Base-by-base conservation (phyloP, 1,140 invertebrate genomes). In the Scylla paramamosain region DNA sequence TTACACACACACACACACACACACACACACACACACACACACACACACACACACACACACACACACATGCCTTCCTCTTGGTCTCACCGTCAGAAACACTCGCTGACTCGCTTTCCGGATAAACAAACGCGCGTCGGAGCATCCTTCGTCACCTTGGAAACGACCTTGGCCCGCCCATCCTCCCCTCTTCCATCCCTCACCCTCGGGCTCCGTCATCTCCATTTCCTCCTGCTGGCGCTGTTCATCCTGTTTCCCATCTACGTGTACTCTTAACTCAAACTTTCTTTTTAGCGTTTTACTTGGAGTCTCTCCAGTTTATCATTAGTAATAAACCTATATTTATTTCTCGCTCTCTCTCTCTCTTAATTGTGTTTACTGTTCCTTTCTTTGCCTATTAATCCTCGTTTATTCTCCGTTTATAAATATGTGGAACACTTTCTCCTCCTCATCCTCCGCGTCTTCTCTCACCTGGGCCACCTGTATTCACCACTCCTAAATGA, bases 1-100 rank as follows among this genome's bases (percentile, higher is more conserved):
- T n/a, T 31, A 89, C 87, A 89, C 87, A 89, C 87, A 89, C 87
- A 89, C 87, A 89, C 87, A 89, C 87, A 89, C 87, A 89, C 87
- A 89, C 87, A 89, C 87, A 89, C 87, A 89, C 87, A 89, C 87
- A 89, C 87, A 89, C 28, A 89, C 32, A 86, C 83, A 86, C 83
- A 86, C 83, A 86, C 83, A 86, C 4, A 77, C 67, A 77, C 67
- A 77, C 67, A 77, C 67, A 77, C 67, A n/a, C 67, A 77, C 25
- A 77, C 67, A 77, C 67, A 77, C 67, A 77, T n/a, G 20, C 52
- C 52, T 59, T 59, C 52, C 52, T 59, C 52, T 59, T 59, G 12
- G 52, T 59, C 52, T 59, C 16, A 59, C 52, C 52, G 52, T 59
- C 52, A 59, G 52, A 20, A 59, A 59, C 10, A 59, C 52, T 59